Base-by-base conservation (phyloP, 1,140 invertebrate species). In the Danaus melanippus region DNA sequence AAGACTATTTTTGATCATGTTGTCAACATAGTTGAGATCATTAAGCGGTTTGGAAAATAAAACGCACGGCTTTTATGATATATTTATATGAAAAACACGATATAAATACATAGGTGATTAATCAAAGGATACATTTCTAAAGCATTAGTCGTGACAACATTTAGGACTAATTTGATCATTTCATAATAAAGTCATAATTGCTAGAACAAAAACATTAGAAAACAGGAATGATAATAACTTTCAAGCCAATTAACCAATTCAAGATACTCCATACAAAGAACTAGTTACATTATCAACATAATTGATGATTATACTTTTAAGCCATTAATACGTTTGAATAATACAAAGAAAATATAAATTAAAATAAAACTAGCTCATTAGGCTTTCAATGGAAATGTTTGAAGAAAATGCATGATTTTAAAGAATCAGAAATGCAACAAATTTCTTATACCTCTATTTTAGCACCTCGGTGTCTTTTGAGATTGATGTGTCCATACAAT, bases 391-490 rank as follows among this genome's bases (percentile, higher is more conserved):
- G 65, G 71, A 74, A 72, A 66, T 58, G 53, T 64, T 58, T 64
- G 50, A 46, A 50, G 60, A 48, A 79, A 79, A 79, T 79, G 76
- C 76, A 72, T 69, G 57, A 60, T 57, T 43, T 58, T 60, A 67
- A 62, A 62, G 56, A 66, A 53, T 62, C 56, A 43, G 59, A 79
- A 75, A 75, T 77, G 70, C 71, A 62, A 69, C 54, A 65, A 57
- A 58, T 64, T 53, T 67, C 68, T 70, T 58, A 60, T 60, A 64
- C 58, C 73, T 51, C 56, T 67, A 63, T 70, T 66, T 66, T 79
- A 84, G 80, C 80, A 84, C 78, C 80, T 71, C 67, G 58, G 65
- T 69, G 50, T 72, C 60, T 62, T 68, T 64, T 48, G 69, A 74
- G 69, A 76, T 74, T 76, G 68, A 47, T 64, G 66, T 67, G 69